A percentile compares a stretch with the other conserved stretches of the same genome.
These are phyloP conservation scores for Mormoops blainvillei DNA, from an alignment of 2,113 vertebrate genomes.

Conservation along the genomic window DNA sequence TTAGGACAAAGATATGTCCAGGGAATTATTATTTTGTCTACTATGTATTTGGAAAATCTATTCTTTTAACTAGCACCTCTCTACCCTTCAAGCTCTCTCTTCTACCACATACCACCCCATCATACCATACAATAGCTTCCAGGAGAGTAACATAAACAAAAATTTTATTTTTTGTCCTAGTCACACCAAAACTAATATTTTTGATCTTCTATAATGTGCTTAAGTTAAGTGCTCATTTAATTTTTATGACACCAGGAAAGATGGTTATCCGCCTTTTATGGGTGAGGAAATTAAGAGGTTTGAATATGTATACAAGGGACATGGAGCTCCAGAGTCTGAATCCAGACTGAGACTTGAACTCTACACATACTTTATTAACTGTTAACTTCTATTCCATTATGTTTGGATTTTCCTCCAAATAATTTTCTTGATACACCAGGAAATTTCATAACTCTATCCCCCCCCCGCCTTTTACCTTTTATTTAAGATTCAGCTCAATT, in stretches of 20 bases:
- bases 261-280: background rate
- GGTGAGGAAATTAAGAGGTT: background rate
- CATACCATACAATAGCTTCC: background rate
- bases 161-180: background rate
- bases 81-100: background rate
- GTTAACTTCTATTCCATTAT: background rate
- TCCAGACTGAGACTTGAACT: background rate
- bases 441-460: background rate
- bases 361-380: background rate
- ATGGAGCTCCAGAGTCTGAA: background rate
- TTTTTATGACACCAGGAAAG: background rate
- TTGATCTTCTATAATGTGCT: background rate
- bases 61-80: background rate
- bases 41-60: background rate
- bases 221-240: background rate
- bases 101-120: background rate
- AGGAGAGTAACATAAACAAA: background rate
- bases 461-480: background rate
- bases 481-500: background rate
- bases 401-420: background rate
- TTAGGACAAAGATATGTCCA: background rate
- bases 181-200: background rate
- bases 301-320: background rate
- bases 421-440: background rate
- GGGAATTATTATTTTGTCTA: background rate